phyloP scores from a whole-genome alignment of 2,113 vertebrate genomes.

The Cinclus mexicanus region DNA sequence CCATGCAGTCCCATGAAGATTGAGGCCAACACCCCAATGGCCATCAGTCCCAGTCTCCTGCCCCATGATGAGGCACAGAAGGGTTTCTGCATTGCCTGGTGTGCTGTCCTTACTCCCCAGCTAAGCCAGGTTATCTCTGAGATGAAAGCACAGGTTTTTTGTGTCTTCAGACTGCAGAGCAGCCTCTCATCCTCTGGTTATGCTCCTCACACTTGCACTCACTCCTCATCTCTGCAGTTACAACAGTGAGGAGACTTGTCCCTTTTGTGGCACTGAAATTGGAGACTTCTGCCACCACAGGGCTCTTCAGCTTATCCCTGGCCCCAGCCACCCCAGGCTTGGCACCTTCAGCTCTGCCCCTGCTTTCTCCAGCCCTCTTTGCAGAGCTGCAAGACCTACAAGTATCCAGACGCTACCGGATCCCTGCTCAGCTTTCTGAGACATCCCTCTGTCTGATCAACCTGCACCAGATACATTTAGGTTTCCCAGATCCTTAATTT shows the following conservation, averaged over 20 bases:
- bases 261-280: neutral
- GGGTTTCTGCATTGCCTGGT: neutral
- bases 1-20: neutral
- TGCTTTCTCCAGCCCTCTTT: neutral
- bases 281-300: neutral
- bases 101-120: neutral
- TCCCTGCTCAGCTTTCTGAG: neutral
- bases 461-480: neutral
- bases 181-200: neutral
- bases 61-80: neutral
- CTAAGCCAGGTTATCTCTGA: neutral
- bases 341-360: neutral
- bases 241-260: neutral
- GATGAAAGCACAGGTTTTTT: neutral
- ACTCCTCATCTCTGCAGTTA: neutral
- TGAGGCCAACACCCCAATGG: fast-evolving
- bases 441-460: neutral
- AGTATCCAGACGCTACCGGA: fast-evolving
- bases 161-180: neutral
- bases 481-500: neutral
- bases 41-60: neutral
- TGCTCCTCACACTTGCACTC: neutral
- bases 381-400: neutral
- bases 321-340: neutral
- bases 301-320: neutral